Base-by-base conservation (phyloP, 2,888 invertebrate species). In the Creontiades dilutus region DNA sequence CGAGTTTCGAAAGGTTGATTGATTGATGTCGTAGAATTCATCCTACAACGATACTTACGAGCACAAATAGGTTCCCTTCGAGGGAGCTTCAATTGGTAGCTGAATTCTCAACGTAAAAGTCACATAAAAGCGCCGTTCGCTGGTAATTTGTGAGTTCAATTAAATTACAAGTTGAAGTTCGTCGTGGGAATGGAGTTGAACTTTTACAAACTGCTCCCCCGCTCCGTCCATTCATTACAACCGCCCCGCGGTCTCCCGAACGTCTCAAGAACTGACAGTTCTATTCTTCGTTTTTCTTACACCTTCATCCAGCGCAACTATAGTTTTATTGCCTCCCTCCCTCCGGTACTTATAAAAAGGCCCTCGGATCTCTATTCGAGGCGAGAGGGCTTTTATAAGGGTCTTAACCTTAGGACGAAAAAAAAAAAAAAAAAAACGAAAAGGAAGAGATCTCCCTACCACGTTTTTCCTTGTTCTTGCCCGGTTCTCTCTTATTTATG, bases 321-420 rank as follows among this genome's bases (percentile, higher is more conserved):
- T 57, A 85, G 82, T 85, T 85, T 85, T 85, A 85, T 85, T 85
- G 57, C 57, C 23, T n/a, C n/a, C n/a, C n/a, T n/a, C n/a, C 85
- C 61, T 27, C 57, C 57, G 1, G 37, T 61, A 61, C 16, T n/a
- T 19, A n/a, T 61, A 61, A 61, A 23, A 68, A 68, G 4, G 7
- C 57, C 57, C 57, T 57, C 57, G 16, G 57, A 57, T 68, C 68
- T 68, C 27, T 68, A 68, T 68, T 68, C 68, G 68, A 23, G 68
- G 16, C 19, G 16, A 14, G 13, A 27, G 14, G 47, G 14, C 78
- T 47, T 80, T 47, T 80, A 47, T 80, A 37, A 12, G 68, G 68
- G 68, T 68, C 68, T 68, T 68, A 68, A 68, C 68, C 80, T 46
- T 19, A n/a, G 16, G 19, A 46, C 11, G 9, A 80, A n/a, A 80